Evolutionary conservation across 1,140 invertebrate genomes (phyloP).

Genomic region (Meloidogyne chitwoodi): DNA sequence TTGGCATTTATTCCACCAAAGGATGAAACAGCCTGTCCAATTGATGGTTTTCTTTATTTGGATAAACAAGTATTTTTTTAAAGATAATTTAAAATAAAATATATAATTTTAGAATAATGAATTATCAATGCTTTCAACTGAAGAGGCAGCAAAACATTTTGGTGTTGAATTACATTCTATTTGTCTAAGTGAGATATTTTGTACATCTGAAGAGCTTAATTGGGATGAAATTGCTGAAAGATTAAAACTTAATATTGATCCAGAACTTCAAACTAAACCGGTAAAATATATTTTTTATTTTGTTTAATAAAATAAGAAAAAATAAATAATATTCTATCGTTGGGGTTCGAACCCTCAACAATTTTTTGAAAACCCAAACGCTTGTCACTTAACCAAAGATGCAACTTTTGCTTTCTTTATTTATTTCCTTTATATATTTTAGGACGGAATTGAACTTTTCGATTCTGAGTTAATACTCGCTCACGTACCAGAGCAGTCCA

Average conservation of each 20-base stretch:
- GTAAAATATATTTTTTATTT: slow-evolving; percentile 16
- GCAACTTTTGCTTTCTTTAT: background rate
- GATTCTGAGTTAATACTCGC: slow-evolving; percentile 43
- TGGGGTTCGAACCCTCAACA: slow-evolving; percentile 3
- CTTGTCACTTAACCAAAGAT: no score
- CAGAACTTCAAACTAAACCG: slow-evolving; percentile 44
- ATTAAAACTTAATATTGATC: slow-evolving; percentile 31
- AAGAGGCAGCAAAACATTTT: slow-evolving; percentile 33
- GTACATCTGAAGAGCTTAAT: slow-evolving; percentile 19
- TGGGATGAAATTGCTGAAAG: slow-evolving; percentile 38
- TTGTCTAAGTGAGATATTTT: slow-evolving; percentile 38
- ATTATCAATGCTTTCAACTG: slow-evolving; percentile 33
- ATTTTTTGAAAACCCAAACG: no score
- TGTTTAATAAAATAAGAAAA: background rate
- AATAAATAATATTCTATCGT: background rate
- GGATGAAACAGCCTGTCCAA: slow-evolving; percentile 46
- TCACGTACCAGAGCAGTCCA: slow-evolving; percentile 14
- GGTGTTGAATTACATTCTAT: slow-evolving; percentile 37
- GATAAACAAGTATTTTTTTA: slow-evolving; percentile 34
- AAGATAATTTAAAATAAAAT: background rate
- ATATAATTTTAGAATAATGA: slow-evolving; percentile 22
- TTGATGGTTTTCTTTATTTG: slow-evolving; percentile 38
- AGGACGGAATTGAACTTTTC: slow-evolving; percentile 54
- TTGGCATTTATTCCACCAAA: slow-evolving; percentile 33
- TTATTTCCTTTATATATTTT: no score